These are phyloP conservation scores for Centropus unirufus DNA, from an alignment of 2,113 vertebrate genomes.

Conservation along the genomic window DNA sequence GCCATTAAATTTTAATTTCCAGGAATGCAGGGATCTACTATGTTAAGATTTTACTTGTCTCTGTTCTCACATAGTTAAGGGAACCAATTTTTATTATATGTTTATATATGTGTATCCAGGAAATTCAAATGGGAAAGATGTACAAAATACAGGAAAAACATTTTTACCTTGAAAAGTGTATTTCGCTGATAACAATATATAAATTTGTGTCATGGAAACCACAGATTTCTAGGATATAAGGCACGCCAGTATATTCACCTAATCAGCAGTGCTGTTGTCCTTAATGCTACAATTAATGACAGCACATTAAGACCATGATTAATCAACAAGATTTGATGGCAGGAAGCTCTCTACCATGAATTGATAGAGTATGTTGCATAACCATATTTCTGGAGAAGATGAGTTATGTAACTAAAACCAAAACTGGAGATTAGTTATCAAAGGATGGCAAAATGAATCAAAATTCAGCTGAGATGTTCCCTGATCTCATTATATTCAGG, in stretches of 20 bases:
- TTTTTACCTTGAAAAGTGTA: slow-evolving; percentile 1
- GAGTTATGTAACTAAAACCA: slow-evolving; percentile 28
- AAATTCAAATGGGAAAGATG: slow-evolving; percentile 1
- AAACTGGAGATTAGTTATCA: slow-evolving; percentile 38
- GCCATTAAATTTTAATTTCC: slow-evolving; percentile 54
- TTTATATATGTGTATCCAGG: neutral
- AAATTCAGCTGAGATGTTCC: slow-evolving; percentile 37
- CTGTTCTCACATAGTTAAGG: neutral
- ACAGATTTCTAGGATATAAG: neutral
- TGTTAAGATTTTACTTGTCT: slow-evolving; percentile 36
- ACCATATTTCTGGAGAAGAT: slow-evolving; percentile 1
- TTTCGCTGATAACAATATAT: neutral
- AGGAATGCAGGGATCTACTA: slow-evolving; percentile 44
- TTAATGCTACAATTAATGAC: neutral
- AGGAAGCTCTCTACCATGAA: slow-evolving; percentile 20
- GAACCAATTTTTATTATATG: neutral
- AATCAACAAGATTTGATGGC: neutral
- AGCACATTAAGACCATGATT: neutral
- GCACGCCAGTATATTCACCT: neutral
- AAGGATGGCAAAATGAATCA: neutral
- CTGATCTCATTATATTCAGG: slow-evolving; percentile 7
- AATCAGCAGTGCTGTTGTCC: neutral
- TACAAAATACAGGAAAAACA: neutral
- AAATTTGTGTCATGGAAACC: neutral
- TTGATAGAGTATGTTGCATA: neutral